phyloP scores from a whole-genome alignment of 92 coral and sea anemone genomes.

The Bergia puertoricense region DNA sequence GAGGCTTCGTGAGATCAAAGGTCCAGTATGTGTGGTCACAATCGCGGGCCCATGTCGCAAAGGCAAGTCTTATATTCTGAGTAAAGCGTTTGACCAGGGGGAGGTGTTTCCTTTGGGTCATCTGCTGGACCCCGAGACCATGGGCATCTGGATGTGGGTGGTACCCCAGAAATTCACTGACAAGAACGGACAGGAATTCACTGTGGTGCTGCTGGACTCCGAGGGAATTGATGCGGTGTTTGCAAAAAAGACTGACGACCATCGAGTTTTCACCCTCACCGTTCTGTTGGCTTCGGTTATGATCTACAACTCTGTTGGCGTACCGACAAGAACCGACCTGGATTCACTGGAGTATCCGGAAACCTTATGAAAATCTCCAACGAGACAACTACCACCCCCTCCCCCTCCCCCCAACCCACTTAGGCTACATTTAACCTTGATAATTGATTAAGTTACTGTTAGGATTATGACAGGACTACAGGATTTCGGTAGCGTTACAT shows the following conservation, averaged over 20 bases:
- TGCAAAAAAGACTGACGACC: slow-evolving; percentile 61
- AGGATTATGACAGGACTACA: too few relatives aligned
- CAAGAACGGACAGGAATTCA: slow-evolving; percentile 59
- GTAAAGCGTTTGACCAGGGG: slow-evolving; percentile 52
- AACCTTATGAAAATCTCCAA: too few relatives aligned
- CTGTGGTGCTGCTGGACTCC: slow-evolving; percentile 81
- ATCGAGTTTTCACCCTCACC: slow-evolving; percentile 69
- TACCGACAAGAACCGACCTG: slow-evolving; percentile 61
- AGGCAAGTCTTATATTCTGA: slow-evolving; percentile 67
- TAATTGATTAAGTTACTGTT: too few relatives aligned
- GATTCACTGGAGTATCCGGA: slow-evolving; percentile 70
- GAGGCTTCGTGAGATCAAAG: slow-evolving; percentile 36
- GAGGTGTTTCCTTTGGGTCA: slow-evolving; percentile 51
- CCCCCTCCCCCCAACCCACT: too few relatives aligned
- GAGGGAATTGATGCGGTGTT: slow-evolving; percentile 77
- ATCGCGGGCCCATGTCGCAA: slow-evolving; percentile 65
- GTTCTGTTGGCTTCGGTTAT: slow-evolving; percentile 72
- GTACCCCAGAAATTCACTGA: slow-evolving; percentile 34
- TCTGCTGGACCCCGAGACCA: slow-evolving; percentile 67
- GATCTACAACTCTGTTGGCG: slow-evolving; percentile 73
- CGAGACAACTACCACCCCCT: too few relatives aligned
- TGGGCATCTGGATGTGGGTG: slow-evolving; percentile 72
- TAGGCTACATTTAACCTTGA: too few relatives aligned
- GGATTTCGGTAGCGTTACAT: too few relatives aligned
- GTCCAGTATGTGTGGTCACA: slow-evolving; percentile 65